Base-by-base conservation (phyloP, 2,888 invertebrate genomes). In the Ommatoiulus sabulosus region DNA sequence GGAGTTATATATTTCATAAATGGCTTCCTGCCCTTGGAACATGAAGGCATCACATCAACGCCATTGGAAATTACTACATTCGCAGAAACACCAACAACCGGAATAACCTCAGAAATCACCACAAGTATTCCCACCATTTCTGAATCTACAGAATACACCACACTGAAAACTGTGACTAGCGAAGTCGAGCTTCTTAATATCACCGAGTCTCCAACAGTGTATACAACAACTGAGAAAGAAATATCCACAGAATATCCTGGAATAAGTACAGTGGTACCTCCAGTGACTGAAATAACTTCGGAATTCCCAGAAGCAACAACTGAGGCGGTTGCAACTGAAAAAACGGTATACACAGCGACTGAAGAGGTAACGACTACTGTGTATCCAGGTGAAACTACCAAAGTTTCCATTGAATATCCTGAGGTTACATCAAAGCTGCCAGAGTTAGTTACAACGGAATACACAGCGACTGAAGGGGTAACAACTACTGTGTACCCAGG, bases 1-100 rank as follows among this genome's bases (percentile, higher is more conserved):
- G 88, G 88, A 44, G 86, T 88, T 10, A 12, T 88, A 20, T 43
- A 84, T 46, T 86, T 88, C 48, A 72, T 88, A 17, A 20, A 88
- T 84, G 88, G 84, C 3, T 24, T 86, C 7, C 84, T 88, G 44
- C n/a, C 44, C 88, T n/a, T 84, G 17, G 88, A 88, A 44, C 44
- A 20, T 4, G 35, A 57, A 15, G 43, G 35, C n/a, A 57, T 57
- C 8, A 87, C 87, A 52, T 0, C 80, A n/a, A 12, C 88, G 84
- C 84, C 88, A 44, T 10, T 44, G 10, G 88, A 80, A 44, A 24
- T n/a, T n/a, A 63, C 87, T 2, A 57, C 43, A 63, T 24, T 35
- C 10, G 24, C 87, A 44, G 57, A 87, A 87, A 7, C 35, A 87
- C 43, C 63, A 8, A 87, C 57, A 57, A 57, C 87, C 35, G 87